Percentiles rank a stretch among this genome's conserved stretches.
Conservation (phyloP, 2,888 invertebrate species). For the Strigamia maritima region DNA sequence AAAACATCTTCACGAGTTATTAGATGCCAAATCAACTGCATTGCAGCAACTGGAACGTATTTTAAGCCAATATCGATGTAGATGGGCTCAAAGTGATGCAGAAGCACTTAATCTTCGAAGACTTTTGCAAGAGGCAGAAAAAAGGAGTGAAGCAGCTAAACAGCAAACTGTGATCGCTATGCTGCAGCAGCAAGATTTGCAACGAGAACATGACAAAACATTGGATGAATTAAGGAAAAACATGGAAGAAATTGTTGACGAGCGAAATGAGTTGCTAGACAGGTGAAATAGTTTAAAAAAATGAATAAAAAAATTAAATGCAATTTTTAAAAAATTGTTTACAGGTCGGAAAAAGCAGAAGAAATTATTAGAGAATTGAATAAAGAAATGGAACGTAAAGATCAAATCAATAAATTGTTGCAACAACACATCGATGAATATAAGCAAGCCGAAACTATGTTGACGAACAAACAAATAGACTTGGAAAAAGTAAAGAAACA, state of each 20-base stretch:
- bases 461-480: not conserved
- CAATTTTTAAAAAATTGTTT: not conserved
- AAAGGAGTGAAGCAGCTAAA: constrained; percentile 38
- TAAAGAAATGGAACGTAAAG: not conserved
- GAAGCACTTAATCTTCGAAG: constrained; percentile 37
- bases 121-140: constrained; percentile 37
- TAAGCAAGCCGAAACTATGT: not conserved
- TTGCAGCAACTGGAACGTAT: constrained; percentile 39
- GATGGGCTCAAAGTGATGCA: constrained; percentile 40
- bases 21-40: constrained; percentile 39
- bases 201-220: not conserved
- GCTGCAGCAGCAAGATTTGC: not conserved
- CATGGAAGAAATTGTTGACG: not conserved
- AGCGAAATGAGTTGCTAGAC: not conserved
- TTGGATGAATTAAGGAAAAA: not conserved
- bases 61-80: constrained; percentile 39
- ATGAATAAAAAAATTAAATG: not conserved
- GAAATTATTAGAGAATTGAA: not conserved
- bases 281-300: not conserved
- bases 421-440: not conserved
- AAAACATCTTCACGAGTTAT: constrained; percentile 38
- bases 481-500: not conserved
- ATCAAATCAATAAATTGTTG: not conserved
- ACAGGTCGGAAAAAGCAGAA: not conserved
- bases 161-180: not conserved